Percentiles rank a stretch among this genome's conserved stretches.
These are phyloP conservation scores for Acipenser oxyrinchus DNA, from an alignment of 2,797 vertebrate species.

Conservation along the genomic window DNA sequence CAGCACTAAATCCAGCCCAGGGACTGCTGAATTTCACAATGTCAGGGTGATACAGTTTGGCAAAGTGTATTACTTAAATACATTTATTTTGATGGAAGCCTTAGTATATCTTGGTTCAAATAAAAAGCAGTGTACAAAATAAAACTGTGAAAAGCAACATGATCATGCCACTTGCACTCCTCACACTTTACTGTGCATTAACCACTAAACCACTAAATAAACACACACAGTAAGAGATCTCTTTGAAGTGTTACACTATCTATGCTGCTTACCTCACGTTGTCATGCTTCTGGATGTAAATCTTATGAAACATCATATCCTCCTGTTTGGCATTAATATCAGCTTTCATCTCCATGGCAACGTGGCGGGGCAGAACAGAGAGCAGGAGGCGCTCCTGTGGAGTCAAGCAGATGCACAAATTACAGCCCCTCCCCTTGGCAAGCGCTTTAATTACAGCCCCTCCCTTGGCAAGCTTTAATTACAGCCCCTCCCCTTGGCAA, in stretches of 20 bases:
- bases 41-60: too few relatives aligned
- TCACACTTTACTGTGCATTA: too few relatives aligned
- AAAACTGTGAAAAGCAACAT: too few relatives aligned
- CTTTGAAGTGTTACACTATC: background rate
- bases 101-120: too few relatives aligned
- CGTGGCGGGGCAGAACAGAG: slow-evolving; percentile 94
- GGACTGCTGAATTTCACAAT: too few relatives aligned
- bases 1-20: too few relatives aligned
- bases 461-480: background rate
- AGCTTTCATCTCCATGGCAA: slow-evolving; percentile 99
- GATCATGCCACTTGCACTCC: too few relatives aligned
- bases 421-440: slow-evolving; percentile 1
- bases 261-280: slow-evolving; percentile 80
- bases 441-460: background rate
- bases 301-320: slow-evolving; percentile 99
- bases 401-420: slow-evolving; percentile 42
- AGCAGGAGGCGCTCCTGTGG: slow-evolving; percentile 90
- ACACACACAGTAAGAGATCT: too few relatives aligned
- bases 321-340: slow-evolving; percentile 97
- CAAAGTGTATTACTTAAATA: too few relatives aligned
- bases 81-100: too few relatives aligned
- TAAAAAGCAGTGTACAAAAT: too few relatives aligned
- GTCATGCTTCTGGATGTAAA: slow-evolving; percentile 98
- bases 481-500: background rate
- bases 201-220: too few relatives aligned